Conservation (phyloP, 2,888 invertebrate genomes). For the Brachypterus glaber region DNA sequence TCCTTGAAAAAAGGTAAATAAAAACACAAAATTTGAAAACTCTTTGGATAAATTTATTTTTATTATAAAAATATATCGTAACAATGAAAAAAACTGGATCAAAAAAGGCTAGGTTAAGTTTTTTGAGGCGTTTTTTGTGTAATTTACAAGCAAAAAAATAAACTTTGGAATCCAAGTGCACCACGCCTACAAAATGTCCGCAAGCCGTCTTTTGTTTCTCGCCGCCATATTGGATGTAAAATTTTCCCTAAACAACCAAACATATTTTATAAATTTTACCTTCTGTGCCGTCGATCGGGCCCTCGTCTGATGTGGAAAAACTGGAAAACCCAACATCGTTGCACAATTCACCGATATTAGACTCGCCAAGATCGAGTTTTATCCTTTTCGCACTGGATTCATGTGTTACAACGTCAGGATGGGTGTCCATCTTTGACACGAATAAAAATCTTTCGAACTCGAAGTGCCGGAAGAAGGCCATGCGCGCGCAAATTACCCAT, state of each 20-base stretch:
- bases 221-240: constrained; percentile 40
- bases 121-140: too few relatives aligned
- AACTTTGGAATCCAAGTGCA: constrained; percentile 22
- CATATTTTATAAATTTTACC: constrained; percentile 42
- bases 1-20: constrained; percentile 28
- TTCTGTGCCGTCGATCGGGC: constrained; percentile 37
- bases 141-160: too few relatives aligned
- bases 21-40: constrained; percentile 24
- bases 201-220: constrained; percentile 34
- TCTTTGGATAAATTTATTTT: constrained; percentile 15
- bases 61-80: constrained; percentile 11
- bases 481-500: constrained; percentile 26
- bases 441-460: constrained; percentile 30
- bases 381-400: constrained; percentile 40
- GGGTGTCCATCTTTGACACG: constrained; percentile 43
- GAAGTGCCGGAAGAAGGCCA: constrained; percentile 28
- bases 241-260: constrained; percentile 37
- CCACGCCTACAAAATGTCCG: constrained; percentile 43
- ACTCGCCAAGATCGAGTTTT: constrained; percentile 36
- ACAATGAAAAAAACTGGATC: constrained; percentile 10
- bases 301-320: constrained; percentile 32
- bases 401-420: constrained; percentile 39
- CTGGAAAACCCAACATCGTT: constrained; percentile 33
- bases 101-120: too few relatives aligned
- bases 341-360: constrained; percentile 37